Percentiles rank a stretch among this genome's conserved stretches.
Evolutionary conservation across 1,140 invertebrate species (phyloP).

Genomic region (Chironomus striatipennis): DNA sequence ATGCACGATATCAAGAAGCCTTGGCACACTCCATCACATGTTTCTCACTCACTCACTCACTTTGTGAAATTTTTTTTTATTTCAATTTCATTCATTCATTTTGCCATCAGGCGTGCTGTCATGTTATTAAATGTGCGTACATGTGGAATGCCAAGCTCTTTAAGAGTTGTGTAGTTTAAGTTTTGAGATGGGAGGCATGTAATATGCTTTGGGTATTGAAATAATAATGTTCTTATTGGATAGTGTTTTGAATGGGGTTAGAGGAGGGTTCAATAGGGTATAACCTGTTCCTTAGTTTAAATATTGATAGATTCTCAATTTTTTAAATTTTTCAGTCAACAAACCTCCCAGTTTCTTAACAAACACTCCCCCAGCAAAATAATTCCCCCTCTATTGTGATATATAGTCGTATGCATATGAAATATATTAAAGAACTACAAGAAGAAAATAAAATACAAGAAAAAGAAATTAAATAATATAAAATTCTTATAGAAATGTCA

Average conservation of each 20-base stretch:
- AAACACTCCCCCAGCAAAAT: too few species aligned
- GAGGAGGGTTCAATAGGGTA: too few species aligned
- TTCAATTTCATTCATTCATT: neutral
- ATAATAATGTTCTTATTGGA: neutral
- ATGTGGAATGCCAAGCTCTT: neutral
- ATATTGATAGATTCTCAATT: too few species aligned
- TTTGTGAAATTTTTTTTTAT: neutral
- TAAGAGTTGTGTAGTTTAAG: neutral
- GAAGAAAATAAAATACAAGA: neutral
- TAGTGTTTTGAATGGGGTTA: too few species aligned
- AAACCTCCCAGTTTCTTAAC: too few species aligned
- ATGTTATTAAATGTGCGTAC: conserved; percentile 8
- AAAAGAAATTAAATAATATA: neutral
- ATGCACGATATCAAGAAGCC: neutral
- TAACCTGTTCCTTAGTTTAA: too few species aligned
- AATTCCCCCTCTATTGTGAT: too few species aligned
- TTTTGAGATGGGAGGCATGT: neutral
- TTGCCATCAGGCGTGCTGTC: conserved; percentile 1
- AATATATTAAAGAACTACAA: neutral
- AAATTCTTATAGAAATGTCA: conserved; percentile 9
- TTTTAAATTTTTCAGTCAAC: too few species aligned
- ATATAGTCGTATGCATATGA: neutral
- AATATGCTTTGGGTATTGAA: neutral
- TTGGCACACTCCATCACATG: neutral
- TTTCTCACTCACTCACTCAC: neutral